Percentiles rank a stretch among this genome's conserved stretches.
Evolutionary conservation across 2,888 invertebrate genomes (phyloP).

Genomic region (Hydraecia micacea): DNA sequence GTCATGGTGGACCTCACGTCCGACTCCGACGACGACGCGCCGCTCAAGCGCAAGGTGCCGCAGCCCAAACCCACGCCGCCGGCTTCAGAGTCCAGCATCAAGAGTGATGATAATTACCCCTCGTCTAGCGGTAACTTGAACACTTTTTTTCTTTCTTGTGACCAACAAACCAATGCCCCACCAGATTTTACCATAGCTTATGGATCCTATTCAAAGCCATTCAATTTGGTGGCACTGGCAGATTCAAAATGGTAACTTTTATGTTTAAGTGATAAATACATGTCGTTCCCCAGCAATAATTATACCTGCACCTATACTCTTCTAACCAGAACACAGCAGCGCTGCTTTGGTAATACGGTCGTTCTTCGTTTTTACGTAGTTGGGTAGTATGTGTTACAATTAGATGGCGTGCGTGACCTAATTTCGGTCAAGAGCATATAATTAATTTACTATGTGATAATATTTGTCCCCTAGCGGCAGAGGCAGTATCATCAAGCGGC

Average conservation of each 20-base stretch:
- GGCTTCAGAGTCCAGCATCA: conserved; percentile 73
- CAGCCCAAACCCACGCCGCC: conserved; percentile 85
- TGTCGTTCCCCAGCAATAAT: neutral
- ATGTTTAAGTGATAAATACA: neutral
- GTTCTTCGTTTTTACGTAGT: neutral
- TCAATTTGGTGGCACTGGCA: neutral
- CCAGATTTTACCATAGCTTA: neutral
- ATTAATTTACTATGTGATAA: neutral
- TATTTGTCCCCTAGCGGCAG: conserved; percentile 69
- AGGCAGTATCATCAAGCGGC: conserved; percentile 91
- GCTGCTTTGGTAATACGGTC: neutral
- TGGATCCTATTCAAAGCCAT: neutral
- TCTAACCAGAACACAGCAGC: neutral
- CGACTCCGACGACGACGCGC: conserved; percentile 93
- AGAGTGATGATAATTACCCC: conserved; percentile 84
- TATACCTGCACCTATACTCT: neutral
- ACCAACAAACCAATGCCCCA: too few relatives aligned
- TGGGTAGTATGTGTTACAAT: neutral
- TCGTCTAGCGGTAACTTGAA: conserved; percentile 75
- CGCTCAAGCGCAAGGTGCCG: conserved; percentile 91
- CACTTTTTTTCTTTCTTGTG: neutral
- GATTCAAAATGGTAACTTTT: neutral
- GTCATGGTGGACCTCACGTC: conserved; percentile 93
- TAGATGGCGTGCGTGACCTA: neutral
- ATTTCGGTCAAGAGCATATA: neutral